Conservation (phyloP, 2,888 invertebrate species). For the Trichogramma dendrolimi region DNA sequence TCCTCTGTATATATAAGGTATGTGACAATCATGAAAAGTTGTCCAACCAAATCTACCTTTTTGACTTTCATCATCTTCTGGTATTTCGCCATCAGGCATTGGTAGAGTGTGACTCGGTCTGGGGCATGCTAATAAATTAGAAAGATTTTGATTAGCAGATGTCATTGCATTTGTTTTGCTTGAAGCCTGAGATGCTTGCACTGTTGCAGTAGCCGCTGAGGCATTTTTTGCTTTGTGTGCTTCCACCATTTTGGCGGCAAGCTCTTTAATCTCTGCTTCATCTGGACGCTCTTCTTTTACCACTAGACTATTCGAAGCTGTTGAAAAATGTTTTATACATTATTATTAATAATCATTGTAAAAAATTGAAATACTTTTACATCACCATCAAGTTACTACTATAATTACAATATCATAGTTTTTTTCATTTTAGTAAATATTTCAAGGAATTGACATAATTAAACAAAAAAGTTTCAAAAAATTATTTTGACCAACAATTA, state of each 20-base stretch:
- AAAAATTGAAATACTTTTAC: neutral
- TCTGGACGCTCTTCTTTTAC: constrained; percentile 75
- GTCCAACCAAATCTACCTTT: constrained; percentile 89
- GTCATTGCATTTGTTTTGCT: constrained; percentile 29
- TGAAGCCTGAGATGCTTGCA: constrained; percentile 29
- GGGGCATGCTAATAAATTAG: constrained; percentile 31
- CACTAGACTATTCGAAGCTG: constrained; percentile 50
- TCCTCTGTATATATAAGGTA: constrained; percentile 83
- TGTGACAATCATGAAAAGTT: constrained; percentile 76
- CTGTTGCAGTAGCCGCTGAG: constrained; percentile 41
- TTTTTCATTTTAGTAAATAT: no score
- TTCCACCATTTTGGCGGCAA: constrained; percentile 84
- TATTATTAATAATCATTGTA: neutral
- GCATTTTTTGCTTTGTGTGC: constrained; percentile 69
- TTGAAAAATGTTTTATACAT: constrained; percentile 27
- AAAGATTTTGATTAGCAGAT: constrained; percentile 15
- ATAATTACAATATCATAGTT: no score
- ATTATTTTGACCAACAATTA: no score
- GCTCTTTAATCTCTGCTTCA: constrained; percentile 81
- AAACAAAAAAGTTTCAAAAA: no score
- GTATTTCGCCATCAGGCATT: constrained; percentile 49
- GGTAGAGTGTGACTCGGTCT: constrained; percentile 37
- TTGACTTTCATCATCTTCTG: constrained; percentile 70
- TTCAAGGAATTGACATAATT: no score
- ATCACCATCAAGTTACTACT: constrained; percentile 4